Evolutionary conservation across 2,888 invertebrate genomes (phyloP).

Genomic region (Epirrita christyi): DNA sequence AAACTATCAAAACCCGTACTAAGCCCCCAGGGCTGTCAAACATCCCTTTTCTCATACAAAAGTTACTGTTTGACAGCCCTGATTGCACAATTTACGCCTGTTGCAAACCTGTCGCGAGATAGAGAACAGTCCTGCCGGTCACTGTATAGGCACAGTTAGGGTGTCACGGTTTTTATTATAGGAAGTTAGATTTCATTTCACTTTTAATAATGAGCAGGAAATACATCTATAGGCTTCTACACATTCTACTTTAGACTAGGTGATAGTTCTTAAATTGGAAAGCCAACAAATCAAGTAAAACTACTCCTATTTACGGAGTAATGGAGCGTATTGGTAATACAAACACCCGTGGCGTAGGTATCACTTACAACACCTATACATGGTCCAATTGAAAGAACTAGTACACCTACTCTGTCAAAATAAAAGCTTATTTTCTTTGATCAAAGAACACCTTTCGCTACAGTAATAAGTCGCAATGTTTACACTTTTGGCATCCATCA

Average conservation of each 20-base stretch:
- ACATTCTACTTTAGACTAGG: background rate
- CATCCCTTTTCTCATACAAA: too few species aligned
- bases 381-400: conserved; percentile 30
- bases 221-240: too few species aligned
- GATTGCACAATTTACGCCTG: too few species aligned
- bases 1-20: too few species aligned
- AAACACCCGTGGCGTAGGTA: conserved; percentile 26
- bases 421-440: conserved; percentile 11
- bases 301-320: conserved; percentile 37
- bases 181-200: too few species aligned
- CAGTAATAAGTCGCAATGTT: conserved; percentile 4
- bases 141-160: too few species aligned
- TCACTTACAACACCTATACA: conserved; percentile 35
- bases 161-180: too few species aligned
- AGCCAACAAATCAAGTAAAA: conserved; percentile 17
- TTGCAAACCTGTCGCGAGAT: too few species aligned
- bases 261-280: conserved; percentile 22
- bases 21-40: too few species aligned
- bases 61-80: too few species aligned
- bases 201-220: too few species aligned
- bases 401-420: conserved; percentile 18
- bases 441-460: conserved; percentile 5
- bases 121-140: too few species aligned
- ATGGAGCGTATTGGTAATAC: conserved; percentile 25
- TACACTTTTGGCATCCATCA: conserved; percentile 5